Evolutionary conservation across 2,888 invertebrate genomes (phyloP), one percentile per base, ranked within the genome.

Genomic region (Diloba caeruleocephala): DNA sequence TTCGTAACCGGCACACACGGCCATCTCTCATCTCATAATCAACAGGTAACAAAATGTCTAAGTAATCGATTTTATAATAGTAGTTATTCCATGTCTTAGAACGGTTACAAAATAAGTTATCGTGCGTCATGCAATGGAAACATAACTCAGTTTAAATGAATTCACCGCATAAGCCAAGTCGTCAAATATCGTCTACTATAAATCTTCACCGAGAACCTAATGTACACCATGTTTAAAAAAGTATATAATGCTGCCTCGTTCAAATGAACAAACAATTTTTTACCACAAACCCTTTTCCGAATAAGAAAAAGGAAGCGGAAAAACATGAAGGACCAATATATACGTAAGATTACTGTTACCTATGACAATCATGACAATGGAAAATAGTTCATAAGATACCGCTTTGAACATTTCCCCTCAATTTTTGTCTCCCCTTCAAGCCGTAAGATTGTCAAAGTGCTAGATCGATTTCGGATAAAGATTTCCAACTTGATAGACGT

Each of bases 51-150:
- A 62, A 56, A 69, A 71, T 58, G 44, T 31, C 60, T 43, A 59
- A 64, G 54, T 58, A 71, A 73, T 75, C 74, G 74, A 77, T 76
- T 79, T 71, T 73, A 71, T 73, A 73, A 70, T 55, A 63, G 66
- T 64, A 73, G 65, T 78, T 79, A 72, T 78, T 79, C 71, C 75
- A 77, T 79, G 77, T 74, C 74, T 71, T 58, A 59, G 59, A 69
- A 77, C 75, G 72, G 76, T 81, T 73, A 75, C 71, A 59, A 74
- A 74, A 71, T 73, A 71, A 71, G 67, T 67, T 74, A 70, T 71
- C 75, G 78, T 75, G 71, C 68, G 71, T 73, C 79, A 79, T 80
- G 81, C 78, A 71, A 79, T 70, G 56, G 64, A 57, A 71, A 68
- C 79, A 79, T 81, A 79, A 75, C 71, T 76, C 73, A 74, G 67